Evolutionary conservation across 2,888 invertebrate genomes (phyloP).

Genomic region (Gymnocheta viridis): DNA sequence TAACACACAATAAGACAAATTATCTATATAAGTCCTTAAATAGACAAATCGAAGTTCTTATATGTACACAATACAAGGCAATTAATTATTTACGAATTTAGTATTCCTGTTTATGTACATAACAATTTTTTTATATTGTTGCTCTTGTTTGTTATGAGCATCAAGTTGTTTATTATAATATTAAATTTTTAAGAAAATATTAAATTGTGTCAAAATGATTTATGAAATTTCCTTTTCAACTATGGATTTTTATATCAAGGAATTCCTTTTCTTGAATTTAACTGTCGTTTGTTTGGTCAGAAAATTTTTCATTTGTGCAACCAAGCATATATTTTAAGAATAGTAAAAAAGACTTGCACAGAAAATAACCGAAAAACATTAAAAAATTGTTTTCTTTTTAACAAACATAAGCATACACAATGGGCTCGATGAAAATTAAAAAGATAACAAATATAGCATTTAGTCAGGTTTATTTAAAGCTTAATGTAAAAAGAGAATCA

Average conservation of each 20-base stretch:
- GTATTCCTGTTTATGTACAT: neutral
- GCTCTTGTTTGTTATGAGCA: neutral
- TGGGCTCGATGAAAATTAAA: neutral
- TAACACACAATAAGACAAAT: too few relatives aligned
- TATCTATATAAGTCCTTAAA: neutral
- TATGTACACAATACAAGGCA: neutral
- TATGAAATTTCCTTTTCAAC: constrained; percentile 62
- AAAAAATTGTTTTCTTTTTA: neutral
- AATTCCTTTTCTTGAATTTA: constrained; percentile 62
- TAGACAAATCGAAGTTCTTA: too few relatives aligned
- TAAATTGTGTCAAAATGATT: constrained; percentile 64
- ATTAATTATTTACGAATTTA: neutral
- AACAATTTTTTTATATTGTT: neutral
- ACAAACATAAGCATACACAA: neutral
- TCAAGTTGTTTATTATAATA: constrained; percentile 3
- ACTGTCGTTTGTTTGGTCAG: constrained; percentile 65
- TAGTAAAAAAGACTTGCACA: neutral
- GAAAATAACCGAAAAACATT: neutral
- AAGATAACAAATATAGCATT: neutral
- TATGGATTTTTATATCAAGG: constrained; percentile 48
- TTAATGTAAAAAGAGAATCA: too few relatives aligned
- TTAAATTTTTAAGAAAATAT: constrained; percentile 65
- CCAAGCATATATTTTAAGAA: constrained; percentile 56
- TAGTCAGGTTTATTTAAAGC: too few relatives aligned
- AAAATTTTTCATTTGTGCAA: constrained; percentile 50